Percentiles rank a stretch among this genome's conserved stretches.
These are phyloP conservation scores for Canis aureus DNA, from an alignment of 2,113 vertebrate genomes.

Conservation along the genomic window DNA sequence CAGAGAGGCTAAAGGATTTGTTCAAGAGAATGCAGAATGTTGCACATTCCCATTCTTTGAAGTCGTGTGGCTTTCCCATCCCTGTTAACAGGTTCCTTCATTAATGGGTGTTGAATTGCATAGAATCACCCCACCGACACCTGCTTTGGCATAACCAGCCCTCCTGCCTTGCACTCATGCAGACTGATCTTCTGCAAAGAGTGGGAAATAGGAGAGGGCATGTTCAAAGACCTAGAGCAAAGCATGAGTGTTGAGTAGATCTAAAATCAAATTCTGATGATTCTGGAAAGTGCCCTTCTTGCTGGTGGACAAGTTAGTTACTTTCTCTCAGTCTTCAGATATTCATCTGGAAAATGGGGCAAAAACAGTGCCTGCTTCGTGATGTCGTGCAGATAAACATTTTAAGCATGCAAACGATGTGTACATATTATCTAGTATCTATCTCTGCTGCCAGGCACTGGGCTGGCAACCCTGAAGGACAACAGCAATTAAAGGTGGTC, in stretches of 20 bases:
- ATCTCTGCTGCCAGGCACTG: neutral
- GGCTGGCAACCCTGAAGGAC: neutral
- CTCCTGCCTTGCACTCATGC: neutral
- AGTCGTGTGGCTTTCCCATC: neutral
- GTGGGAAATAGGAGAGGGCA: neutral
- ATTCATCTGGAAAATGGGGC: neutral
- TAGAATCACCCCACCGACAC: too few species aligned
- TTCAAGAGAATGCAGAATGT: neutral
- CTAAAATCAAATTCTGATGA: neutral
- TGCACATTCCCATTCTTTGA: too few species aligned
- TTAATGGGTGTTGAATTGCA: neutral
- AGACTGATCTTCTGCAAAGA: neutral
- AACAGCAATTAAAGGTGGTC: neutral
- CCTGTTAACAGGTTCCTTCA: neutral
- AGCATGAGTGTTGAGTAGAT: neutral
- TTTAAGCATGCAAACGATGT: neutral
- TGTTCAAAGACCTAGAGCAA: neutral
- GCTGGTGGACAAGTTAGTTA: neutral
- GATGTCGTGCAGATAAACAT: neutral
- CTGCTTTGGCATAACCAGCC: fast-evolving
- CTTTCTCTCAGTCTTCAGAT: neutral
- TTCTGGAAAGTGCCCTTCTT: neutral
- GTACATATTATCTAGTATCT: neutral
- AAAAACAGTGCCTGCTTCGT: neutral
- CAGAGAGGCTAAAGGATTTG: neutral